phyloP scores from a whole-genome alignment of 2,113 vertebrate genomes.

The Plestiodon gilberti region DNA sequence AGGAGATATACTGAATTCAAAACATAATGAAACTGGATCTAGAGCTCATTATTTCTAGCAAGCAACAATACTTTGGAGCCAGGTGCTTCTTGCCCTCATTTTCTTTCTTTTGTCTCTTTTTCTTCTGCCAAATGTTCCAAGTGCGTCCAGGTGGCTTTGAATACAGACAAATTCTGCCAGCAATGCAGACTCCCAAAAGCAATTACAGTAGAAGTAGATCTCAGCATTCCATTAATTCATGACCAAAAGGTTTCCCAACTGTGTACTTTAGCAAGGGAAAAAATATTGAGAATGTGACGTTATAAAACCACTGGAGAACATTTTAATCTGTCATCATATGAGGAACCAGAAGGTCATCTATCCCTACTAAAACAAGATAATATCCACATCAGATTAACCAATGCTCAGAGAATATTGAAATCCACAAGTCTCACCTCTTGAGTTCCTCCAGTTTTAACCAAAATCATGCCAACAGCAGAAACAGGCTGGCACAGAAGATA shows the following conservation, averaged over 20 bases:
- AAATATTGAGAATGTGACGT: neutral
- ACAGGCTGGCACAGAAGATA: too few relatives aligned
- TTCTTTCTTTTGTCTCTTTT: neutral
- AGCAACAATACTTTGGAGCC: neutral
- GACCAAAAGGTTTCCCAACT: neutral
- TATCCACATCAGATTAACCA: neutral
- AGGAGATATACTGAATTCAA: neutral
- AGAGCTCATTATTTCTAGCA: neutral
- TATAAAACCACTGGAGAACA: neutral
- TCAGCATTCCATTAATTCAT: neutral
- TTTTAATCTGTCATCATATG: neutral
- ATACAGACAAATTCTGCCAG: neutral
- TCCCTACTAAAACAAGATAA: too few relatives aligned
- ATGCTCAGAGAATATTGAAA: too few relatives aligned
- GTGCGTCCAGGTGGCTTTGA: neutral
- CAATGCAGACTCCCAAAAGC: neutral
- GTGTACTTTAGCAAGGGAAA: neutral
- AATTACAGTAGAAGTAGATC: slow-evolving; percentile 11
- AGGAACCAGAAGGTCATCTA: neutral
- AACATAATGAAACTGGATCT: neutral
- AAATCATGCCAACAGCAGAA: too few relatives aligned
- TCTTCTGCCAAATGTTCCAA: neutral
- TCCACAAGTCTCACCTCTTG: too few relatives aligned
- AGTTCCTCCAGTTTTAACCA: too few relatives aligned
- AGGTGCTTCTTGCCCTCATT: neutral